These are phyloP conservation scores for Argyra leucocephala DNA, from an alignment of 2,888 invertebrate genomes.

Conservation along the genomic window DNA sequence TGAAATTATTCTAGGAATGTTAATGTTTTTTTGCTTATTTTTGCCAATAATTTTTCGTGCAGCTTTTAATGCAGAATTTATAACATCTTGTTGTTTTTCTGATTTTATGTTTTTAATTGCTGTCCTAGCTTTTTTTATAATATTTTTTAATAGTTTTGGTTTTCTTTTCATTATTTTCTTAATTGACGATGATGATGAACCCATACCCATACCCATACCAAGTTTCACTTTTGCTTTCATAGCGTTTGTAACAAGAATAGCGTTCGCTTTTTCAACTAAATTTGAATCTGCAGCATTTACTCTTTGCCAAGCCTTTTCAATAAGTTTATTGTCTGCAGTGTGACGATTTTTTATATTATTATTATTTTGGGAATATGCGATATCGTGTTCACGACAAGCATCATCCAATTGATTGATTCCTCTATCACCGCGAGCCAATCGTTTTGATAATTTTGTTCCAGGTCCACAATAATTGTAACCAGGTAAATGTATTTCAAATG, in stretches of 20 bases:
- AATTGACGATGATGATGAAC: too few relatives aligned
- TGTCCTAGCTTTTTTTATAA: slow-evolving; percentile 17
- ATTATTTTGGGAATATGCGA: slow-evolving; percentile 20
- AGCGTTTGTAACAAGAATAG: slow-evolving; percentile 27
- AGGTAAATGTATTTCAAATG: slow-evolving; percentile 25
- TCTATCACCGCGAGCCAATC: slow-evolving; percentile 27
- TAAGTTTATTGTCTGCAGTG: slow-evolving; percentile 19
- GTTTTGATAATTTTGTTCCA: slow-evolving; percentile 28
- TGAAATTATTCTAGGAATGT: slow-evolving; percentile 28
- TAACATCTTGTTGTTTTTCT: slow-evolving; percentile 15
- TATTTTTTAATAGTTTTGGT: slow-evolving; percentile 15
- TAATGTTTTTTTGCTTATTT: slow-evolving; percentile 14
- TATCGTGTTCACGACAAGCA: slow-evolving; percentile 25
- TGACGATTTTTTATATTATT: slow-evolving; percentile 10
- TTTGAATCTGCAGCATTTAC: slow-evolving; percentile 15
- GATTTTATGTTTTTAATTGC: slow-evolving; percentile 13
- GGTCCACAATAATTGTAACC: slow-evolving; percentile 31
- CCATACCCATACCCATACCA: slow-evolving; percentile 26
- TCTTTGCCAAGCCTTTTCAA: slow-evolving; percentile 20
- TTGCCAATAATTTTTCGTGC: slow-evolving; percentile 13
- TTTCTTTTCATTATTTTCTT: too few relatives aligned
- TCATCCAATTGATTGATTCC: slow-evolving; percentile 28
- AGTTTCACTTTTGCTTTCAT: slow-evolving; percentile 33
- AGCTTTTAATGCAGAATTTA: slow-evolving; percentile 19
- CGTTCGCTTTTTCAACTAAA: slow-evolving; percentile 8